Evolutionary conservation across 2,113 vertebrate genomes (phyloP).

Genomic region (Boulengeromyrus knoepffleri): DNA sequence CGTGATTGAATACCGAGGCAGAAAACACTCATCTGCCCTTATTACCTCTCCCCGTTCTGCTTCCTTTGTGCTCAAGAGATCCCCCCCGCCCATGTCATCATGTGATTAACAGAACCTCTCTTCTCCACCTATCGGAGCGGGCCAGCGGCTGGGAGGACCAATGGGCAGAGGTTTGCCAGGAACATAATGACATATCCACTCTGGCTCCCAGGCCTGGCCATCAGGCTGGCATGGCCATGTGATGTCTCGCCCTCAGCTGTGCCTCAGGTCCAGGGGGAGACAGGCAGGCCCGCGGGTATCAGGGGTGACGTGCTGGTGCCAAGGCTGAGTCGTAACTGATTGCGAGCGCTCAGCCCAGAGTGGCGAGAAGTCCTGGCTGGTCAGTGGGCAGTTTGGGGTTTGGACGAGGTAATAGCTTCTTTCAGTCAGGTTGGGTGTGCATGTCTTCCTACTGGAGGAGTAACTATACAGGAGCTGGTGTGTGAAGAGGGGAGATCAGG

Average conservation of each 20-base stretch:
- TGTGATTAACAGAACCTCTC: conserved; percentile 18
- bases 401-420: neutral
- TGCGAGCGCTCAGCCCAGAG: neutral
- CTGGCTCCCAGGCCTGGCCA: neutral
- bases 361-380: neutral
- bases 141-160: conserved; percentile 1
- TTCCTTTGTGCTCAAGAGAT: neutral
- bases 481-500: neutral
- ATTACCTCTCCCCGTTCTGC: neutral
- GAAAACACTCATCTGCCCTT: neutral
- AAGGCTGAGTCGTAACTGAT: neutral
- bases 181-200: conserved; percentile 1
- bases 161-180: conserved; percentile 1
- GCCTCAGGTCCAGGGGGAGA: neutral
- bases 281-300: neutral
- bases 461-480: neutral
- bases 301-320: neutral
- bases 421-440: neutral
- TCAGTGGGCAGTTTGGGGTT: neutral
- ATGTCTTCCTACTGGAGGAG: neutral
- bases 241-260: neutral
- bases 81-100: neutral
- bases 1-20: neutral
- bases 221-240: neutral
- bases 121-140: conserved; percentile 10